phyloP scores from a whole-genome alignment of 1,140 invertebrate species.

The Trichonephila clavipes region DNA sequence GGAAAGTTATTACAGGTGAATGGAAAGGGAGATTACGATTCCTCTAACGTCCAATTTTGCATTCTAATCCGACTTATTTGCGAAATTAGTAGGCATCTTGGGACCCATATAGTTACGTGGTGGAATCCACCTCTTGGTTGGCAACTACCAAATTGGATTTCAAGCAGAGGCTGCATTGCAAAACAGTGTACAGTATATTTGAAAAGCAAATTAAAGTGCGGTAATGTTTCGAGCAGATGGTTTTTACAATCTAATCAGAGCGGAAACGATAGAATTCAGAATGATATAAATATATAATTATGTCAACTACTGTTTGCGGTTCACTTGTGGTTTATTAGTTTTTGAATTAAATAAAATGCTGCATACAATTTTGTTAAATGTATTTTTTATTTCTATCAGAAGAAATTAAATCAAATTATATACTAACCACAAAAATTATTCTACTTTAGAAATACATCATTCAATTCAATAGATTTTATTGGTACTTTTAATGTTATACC shows the following conservation, averaged over 20 bases:
- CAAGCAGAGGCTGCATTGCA: too few relatives aligned
- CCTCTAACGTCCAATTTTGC: background rate
- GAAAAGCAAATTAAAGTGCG: background rate
- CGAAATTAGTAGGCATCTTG: background rate
- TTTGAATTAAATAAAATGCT: too few relatives aligned
- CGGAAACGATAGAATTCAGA: background rate
- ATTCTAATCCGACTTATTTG: background rate
- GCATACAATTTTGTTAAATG: too few relatives aligned
- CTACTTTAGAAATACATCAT: too few relatives aligned
- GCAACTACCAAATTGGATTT: background rate
- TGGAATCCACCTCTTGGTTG: background rate
- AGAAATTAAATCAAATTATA: too few relatives aligned
- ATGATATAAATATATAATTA: background rate
- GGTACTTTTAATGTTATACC: too few relatives aligned
- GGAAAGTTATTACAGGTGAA: background rate
- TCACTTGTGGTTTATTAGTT: too few relatives aligned
- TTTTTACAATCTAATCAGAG: background rate
- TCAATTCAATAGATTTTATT: too few relatives aligned
- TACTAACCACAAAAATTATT: too few relatives aligned
- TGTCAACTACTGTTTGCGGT: too few relatives aligned
- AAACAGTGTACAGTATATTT: background rate
- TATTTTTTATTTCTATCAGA: too few relatives aligned
- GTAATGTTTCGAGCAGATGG: background rate
- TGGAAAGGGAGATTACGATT: conserved; percentile 14
- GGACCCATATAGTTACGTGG: background rate